Percentiles rank a stretch among this genome's conserved stretches.
Conservation (phyloP, 1,140 invertebrate species). For the Micrasema minimum region DNA sequence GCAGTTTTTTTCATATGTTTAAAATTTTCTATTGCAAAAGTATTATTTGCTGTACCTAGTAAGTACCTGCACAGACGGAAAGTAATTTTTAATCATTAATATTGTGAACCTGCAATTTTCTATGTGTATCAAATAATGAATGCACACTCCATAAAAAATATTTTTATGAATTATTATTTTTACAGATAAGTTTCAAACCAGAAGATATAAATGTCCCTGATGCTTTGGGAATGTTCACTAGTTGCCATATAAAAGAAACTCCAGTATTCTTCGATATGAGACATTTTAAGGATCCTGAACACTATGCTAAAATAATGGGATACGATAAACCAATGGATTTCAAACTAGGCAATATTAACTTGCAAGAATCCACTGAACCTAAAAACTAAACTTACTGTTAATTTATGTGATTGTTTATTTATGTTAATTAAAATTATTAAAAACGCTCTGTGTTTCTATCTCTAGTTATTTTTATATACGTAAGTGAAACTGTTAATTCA, state of each 20-base stretch:
- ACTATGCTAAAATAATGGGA: constrained; percentile 88
- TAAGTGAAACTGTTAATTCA: no score
- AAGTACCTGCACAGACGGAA: no score
- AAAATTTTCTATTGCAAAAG: no score
- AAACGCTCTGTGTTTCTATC: no score
- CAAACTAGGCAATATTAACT: constrained; percentile 62
- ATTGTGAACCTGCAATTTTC: background rate
- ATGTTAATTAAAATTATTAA: no score
- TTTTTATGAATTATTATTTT: no score
- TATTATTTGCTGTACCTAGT: no score
- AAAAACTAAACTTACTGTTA: constrained; percentile 13
- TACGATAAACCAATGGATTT: constrained; percentile 91
- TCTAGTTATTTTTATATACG: background rate
- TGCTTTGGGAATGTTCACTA: constrained; percentile 84
- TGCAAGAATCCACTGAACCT: constrained; percentile 8
- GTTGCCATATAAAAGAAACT: constrained; percentile 74
- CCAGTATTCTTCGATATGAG: constrained; percentile 82
- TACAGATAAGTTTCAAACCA: constrained; percentile 77
- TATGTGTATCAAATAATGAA: background rate
- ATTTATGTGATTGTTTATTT: no score
- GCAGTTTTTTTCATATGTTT: no score
- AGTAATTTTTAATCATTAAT: no score
- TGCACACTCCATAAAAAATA: no score
- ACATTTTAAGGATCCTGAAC: constrained; percentile 74
- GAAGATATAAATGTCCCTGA: constrained; percentile 83